phyloP scores from a whole-genome alignment of 1,140 invertebrate genomes.

The Bombus pyrosoma region DNA sequence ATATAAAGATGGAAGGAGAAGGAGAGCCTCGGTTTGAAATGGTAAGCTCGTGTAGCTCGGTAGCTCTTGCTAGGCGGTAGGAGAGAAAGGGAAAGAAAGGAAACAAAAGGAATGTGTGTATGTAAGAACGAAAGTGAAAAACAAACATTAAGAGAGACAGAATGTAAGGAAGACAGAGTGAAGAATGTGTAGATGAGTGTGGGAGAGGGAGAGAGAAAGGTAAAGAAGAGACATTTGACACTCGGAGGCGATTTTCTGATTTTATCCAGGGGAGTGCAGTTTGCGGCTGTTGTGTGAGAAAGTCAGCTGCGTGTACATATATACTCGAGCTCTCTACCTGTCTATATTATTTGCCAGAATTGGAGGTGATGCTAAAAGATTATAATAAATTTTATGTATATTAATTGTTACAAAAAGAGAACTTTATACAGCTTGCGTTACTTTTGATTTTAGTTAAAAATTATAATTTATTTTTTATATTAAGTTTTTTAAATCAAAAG shows the following conservation, averaged over 20 bases:
- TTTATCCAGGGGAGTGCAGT: conserved; percentile 81
- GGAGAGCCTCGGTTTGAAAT: conserved; percentile 82
- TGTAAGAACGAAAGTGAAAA: conserved; percentile 15
- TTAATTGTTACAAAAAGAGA: background rate
- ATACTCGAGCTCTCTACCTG: conserved; percentile 67
- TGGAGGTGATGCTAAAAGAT: conserved; percentile 28
- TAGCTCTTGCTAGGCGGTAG: conserved; percentile 82
- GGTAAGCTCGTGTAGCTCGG: conserved; percentile 83
- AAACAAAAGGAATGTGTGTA: background rate
- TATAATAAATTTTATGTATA: conserved; percentile 4
- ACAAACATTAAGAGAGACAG: background rate
- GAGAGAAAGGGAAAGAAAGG: conserved; percentile 57
- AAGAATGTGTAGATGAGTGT: conserved; percentile 14
- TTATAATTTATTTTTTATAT: background rate
- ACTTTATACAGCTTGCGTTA: background rate
- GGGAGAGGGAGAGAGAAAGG: background rate
- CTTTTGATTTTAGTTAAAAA: background rate
- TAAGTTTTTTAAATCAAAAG: background rate
- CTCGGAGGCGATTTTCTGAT: conserved; percentile 77
- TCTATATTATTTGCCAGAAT: conserved; percentile 50
- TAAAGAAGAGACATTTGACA: conserved; percentile 78
- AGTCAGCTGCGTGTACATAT: conserved; percentile 78
- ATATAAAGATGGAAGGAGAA: conserved; percentile 78
- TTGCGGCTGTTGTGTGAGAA: conserved; percentile 81
- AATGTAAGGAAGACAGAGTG: background rate